phyloP scores from a whole-genome alignment of 2,113 vertebrate species.

The Microcebus griseorufus region DNA sequence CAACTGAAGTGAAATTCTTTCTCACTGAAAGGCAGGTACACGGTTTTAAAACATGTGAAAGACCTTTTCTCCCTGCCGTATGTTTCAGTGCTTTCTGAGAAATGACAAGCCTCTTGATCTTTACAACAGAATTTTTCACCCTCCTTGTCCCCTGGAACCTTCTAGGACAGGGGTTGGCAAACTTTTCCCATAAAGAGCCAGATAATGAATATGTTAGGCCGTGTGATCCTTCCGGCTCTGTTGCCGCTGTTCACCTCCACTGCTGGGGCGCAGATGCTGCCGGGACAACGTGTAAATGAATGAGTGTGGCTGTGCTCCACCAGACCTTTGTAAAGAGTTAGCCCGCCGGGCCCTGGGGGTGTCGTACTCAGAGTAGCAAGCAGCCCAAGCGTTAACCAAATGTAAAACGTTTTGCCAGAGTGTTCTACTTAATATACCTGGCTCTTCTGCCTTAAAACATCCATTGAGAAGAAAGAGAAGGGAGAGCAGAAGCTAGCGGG shows the following conservation, averaged over 20 bases:
- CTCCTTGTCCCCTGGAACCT: neutral
- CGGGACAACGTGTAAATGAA: neutral
- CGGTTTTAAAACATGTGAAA: neutral
- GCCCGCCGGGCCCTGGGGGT: neutral
- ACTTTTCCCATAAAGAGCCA: neutral
- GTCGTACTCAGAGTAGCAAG: neutral
- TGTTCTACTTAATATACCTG: too few species aligned
- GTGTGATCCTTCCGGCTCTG: neutral
- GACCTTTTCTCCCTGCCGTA: neutral
- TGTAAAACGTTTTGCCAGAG: neutral
- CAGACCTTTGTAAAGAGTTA: neutral
- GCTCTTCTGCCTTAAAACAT: neutral
- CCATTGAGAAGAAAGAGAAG: neutral
- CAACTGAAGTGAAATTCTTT: neutral
- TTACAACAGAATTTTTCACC: neutral
- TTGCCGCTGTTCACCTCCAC: neutral
- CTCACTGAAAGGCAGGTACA: neutral
- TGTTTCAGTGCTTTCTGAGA: neutral
- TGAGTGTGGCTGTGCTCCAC: neutral
- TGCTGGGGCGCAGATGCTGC: neutral
- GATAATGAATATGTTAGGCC: conserved; percentile 1
- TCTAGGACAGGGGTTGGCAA: neutral
- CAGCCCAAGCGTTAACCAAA: neutral
- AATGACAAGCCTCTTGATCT: neutral
- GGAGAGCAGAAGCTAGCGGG: neutral